Evolutionary conservation across 1,140 invertebrate species (phyloP), one percentile per base, ranked within the genome.

Genomic region (Zaprionus vittiger): DNA sequence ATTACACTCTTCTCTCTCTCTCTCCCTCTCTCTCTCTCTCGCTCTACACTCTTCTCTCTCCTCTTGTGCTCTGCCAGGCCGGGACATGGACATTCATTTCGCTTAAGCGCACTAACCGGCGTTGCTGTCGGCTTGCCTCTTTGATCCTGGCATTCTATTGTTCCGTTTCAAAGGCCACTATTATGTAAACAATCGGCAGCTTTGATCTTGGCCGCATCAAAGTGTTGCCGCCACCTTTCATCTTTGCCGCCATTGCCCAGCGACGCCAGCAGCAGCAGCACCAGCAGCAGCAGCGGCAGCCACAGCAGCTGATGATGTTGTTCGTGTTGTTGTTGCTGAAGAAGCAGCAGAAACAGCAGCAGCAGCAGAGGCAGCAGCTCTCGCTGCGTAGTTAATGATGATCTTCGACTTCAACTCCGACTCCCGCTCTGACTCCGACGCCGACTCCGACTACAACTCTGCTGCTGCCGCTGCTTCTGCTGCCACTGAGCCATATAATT

Each of bases 91-190:
- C 84, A 87, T 87, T 84, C 79, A 89, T 87, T 87, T 87, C 74
- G 83, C 81, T 91, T 91, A 83, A 86, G 83, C 84, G 87, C 83
- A 85, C 80, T 83, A 91, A 84, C 83, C 85, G 83, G 83, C 72
- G 78, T 80, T 75, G 80, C 75, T 82, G 78, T 81, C 86, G 81
- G 76, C 65, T 1, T 9, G 2, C 17, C 56, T 79, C 77, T 91
- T 93, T 93, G 89, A 93, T 93, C 92, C 92, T 92, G 91, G 85
- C 92, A 92, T 92, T 92, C 92, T 93, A 93, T 93, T 93, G 92
- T 93, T 93, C 92, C 92, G 91, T 92, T 92, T 93, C 91, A 92
- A 93, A 93, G 92, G 85, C 92, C 92, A 93, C 92, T 93, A 93
- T 93, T 93, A 93, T 93, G 92, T 93, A 93, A 93, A 93, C 92